Percentiles rank a stretch among this genome's conserved stretches.
These are phyloP conservation scores for Acrobasis consociella DNA, from an alignment of 2,888 invertebrate species.

Conservation along the genomic window DNA sequence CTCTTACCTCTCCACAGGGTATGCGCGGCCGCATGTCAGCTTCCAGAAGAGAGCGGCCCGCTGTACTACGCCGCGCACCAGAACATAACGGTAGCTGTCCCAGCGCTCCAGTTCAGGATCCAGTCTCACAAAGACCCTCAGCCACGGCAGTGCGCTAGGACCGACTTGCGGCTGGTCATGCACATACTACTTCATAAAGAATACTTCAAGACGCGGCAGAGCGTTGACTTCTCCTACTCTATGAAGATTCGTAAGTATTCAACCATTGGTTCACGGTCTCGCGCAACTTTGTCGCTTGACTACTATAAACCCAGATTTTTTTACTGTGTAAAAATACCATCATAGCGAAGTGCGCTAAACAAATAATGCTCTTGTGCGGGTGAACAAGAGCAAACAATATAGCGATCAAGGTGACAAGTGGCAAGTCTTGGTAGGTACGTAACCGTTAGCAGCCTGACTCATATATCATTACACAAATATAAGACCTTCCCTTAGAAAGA, in stretches of 20 bases:
- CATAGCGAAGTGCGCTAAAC: too few relatives aligned
- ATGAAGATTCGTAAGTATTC: constrained; percentile 63
- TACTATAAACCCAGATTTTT: too few relatives aligned
- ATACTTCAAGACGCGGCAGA: constrained; percentile 47
- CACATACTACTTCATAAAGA: constrained; percentile 51
- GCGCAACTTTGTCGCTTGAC: too few relatives aligned
- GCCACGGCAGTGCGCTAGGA: constrained; percentile 52
- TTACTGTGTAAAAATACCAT: too few relatives aligned
- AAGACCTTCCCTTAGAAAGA: too few relatives aligned
- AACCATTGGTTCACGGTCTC: too few relatives aligned
- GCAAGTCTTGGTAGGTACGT: too few relatives aligned
- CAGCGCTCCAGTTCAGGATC: constrained; percentile 42
- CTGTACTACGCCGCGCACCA: constrained; percentile 56
- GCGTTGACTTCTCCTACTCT: constrained; percentile 46
- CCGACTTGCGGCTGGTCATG: constrained; percentile 46
- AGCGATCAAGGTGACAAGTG: too few relatives aligned
- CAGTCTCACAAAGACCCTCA: constrained; percentile 32
- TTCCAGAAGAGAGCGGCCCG: constrained; percentile 51
- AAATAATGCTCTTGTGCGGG: too few relatives aligned
- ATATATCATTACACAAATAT: too few relatives aligned
- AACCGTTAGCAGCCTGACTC: too few relatives aligned
- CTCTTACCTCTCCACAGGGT: constrained; percentile 46
- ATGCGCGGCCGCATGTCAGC: constrained; percentile 67
- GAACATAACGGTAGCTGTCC: constrained; percentile 41
- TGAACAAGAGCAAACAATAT: too few relatives aligned